Evolutionary conservation across 1,140 invertebrate genomes (phyloP), one percentile per base, ranked within the genome.

Genomic region (Pseudoatta argentina): DNA sequence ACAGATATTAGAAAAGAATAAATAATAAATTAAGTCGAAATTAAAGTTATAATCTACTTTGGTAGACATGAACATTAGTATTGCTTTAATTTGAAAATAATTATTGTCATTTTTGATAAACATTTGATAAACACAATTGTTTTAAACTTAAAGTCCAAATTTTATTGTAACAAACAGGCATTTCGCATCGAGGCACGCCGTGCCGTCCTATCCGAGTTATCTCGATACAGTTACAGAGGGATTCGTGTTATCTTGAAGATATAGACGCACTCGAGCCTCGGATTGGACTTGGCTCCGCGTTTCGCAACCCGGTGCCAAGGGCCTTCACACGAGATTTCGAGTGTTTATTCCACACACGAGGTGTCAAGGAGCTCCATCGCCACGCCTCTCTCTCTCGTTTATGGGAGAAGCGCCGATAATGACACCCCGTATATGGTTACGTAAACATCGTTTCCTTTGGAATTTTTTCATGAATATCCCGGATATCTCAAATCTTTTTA

Each of bases 201-300:
- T 57, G 39, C 2, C 39, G 39, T 44, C 39, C 48, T 75, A 77
- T 18, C 7, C 51, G 34, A 86, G 69, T 85, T 89, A 87, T 89
- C 88, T 75, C 66, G 44, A 55, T 69, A 55, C n/a, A 55, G n/a
- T 76, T 61, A 86, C 85, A 59, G 63, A 67, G 34, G 64, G 79
- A 89, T 85, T 87, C 81, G 71, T 39, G 88, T 90, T 90, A 90
- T 90, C 89, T 85, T 57, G 24, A 73, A 90, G 89, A 90, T 89
- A 89, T 82, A 90, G 77, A 24, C 76, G 59, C 63, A 76, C 81
- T 81, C 75, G 86, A 89, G 78, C 67, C 61, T 44, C 57, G 72
- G 64, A 87, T 89, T 89, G 63, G 83, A 81, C 89, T 71, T 73
- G 59, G 76, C 66, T 89, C 86, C 59, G 8, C 14, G 55, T 83